Conservation (phyloP, 2,888 invertebrate genomes). For the Oeneis ivallda region DNA sequence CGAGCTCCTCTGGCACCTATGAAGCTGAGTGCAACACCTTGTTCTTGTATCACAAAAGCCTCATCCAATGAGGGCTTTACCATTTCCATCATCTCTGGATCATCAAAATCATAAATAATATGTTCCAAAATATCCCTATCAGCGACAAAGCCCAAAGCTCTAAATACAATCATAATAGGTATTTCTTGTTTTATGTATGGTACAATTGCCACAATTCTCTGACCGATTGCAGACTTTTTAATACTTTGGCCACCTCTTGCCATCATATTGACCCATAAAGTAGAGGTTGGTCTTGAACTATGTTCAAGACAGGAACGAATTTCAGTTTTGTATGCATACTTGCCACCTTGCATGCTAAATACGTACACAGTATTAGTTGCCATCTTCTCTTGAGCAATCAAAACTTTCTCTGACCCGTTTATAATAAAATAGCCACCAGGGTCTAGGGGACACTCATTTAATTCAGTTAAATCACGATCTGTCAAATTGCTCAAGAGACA, state of each 20-base stretch:
- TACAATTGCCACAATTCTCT: constrained; percentile 97
- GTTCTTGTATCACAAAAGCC: constrained; percentile 99
- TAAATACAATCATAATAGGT: constrained; percentile 99
- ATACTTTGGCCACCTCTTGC: constrained; percentile 98
- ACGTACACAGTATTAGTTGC: constrained; percentile 99
- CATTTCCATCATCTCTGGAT: constrained; percentile 99
- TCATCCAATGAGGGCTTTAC: constrained; percentile 99
- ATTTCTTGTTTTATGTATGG: constrained; percentile 99
- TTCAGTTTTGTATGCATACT: constrained; percentile 99
- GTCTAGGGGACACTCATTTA: constrained; percentile 99
- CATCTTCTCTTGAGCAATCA: constrained; percentile 99
- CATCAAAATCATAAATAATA: constrained; percentile 99
- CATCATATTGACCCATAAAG: constrained; percentile 99
- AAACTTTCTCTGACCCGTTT: constrained; percentile 98
- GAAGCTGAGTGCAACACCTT: constrained; percentile 98
- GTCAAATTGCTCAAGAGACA: constrained; percentile 96
- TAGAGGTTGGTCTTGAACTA: constrained; percentile 97
- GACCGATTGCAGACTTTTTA: constrained; percentile 99
- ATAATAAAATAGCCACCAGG: constrained; percentile 99
- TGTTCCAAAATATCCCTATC: constrained; percentile 99
- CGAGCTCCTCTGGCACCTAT: constrained; percentile 98
- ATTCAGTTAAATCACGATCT: constrained; percentile 99
- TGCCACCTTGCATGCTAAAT: constrained; percentile 99
- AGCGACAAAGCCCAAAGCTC: constrained; percentile 99
- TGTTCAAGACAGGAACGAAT: constrained; percentile 89